phyloP scores from a whole-genome alignment of 2,113 vertebrate genomes.

The Isichthys henryi region DNA sequence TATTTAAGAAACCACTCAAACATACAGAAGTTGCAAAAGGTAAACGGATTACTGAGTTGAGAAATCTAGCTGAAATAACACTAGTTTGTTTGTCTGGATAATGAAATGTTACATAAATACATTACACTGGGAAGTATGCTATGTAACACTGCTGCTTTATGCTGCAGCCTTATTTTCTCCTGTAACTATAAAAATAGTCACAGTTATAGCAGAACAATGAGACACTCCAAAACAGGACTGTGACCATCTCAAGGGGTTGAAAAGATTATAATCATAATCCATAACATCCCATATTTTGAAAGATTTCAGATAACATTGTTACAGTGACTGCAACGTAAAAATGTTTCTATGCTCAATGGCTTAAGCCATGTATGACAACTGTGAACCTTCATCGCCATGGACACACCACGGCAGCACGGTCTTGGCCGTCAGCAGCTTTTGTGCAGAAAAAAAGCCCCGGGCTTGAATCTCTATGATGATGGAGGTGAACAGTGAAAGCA shows the following conservation, averaged over 20 bases:
- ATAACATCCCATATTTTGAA: not conserved
- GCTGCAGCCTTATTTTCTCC: not conserved
- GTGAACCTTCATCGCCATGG: not conserved
- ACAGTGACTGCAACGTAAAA: not conserved
- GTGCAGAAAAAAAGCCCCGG: not conserved
- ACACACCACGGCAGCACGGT: not conserved
- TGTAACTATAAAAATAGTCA: not conserved
- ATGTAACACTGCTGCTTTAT: not conserved
- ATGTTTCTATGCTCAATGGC: not conserved
- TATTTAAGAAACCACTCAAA: not conserved
- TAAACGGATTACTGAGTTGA: not conserved
- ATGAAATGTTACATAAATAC: not conserved
- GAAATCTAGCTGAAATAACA: not conserved
- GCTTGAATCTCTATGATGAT: not conserved
- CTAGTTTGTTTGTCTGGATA: not conserved
- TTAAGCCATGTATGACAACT: not conserved
- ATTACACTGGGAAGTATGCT: not conserved
- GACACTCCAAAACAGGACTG: not conserved
- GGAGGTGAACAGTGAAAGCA: not conserved
- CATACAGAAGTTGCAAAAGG: not conserved
- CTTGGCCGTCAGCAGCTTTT: not conserved
- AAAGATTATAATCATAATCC: not conserved
- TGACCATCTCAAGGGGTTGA: not conserved
- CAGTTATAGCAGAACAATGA: not conserved
- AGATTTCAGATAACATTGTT: not conserved